Evolutionary conservation across 2,113 vertebrate species (phyloP).

Genomic region (Daboia siamensis): DNA sequence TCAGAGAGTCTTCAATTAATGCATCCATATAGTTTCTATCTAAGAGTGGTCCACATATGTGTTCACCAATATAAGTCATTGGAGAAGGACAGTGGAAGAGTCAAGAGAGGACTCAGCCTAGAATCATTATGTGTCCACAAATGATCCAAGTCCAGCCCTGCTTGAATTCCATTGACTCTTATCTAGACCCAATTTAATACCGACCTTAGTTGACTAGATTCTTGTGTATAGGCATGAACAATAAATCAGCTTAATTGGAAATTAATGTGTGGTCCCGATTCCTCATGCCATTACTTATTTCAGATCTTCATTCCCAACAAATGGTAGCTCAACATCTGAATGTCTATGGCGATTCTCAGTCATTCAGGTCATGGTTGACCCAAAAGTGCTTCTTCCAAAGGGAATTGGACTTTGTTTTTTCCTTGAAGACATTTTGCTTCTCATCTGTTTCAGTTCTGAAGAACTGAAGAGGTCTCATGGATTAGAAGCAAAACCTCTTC

Average conservation of each 20-base stretch:
- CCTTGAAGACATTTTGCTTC: not conserved
- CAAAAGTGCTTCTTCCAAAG: not conserved
- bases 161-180: not conserved
- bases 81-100: not conserved
- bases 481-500: no score
- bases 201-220: not conserved
- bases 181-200: not conserved
- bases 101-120: not conserved
- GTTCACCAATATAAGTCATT: not conserved
- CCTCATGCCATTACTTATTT: not conserved
- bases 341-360: not conserved
- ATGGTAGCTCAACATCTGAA: not conserved
- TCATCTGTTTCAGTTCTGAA: no score
- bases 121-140: not conserved
- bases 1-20: not conserved
- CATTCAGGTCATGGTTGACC: not conserved
- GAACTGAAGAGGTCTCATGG: no score
- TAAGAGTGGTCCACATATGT: not conserved
- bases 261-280: no score
- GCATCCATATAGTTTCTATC: not conserved
- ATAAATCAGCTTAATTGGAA: not conserved
- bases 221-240: not conserved
- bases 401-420: not conserved
- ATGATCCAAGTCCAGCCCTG: not conserved
- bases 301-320: not conserved